A percentile compares a stretch with the other conserved stretches of the same genome.
Evolutionary conservation across 2,113 vertebrate genomes (phyloP).

Genomic region (Pteruthius melanotis): DNA sequence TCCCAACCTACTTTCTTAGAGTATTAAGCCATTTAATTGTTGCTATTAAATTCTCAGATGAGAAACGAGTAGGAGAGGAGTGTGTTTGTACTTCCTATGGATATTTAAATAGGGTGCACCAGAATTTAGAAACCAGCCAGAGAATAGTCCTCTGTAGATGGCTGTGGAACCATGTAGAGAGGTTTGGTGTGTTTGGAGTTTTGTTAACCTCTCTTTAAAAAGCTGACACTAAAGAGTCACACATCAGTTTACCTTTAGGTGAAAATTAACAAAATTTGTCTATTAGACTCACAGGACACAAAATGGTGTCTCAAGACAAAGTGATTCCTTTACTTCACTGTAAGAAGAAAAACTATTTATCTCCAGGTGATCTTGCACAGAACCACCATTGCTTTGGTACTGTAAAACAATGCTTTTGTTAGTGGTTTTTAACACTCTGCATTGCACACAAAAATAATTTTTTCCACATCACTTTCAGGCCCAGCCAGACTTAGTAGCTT

Average conservation of each 20-base stretch:
- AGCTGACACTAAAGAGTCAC: neutral
- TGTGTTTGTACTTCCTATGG: fast-evolving
- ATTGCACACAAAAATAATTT: neutral
- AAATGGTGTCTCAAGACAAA: neutral
- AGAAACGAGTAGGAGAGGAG: neutral
- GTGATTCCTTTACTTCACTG: neutral
- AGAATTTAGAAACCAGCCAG: neutral
- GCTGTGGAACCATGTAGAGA: neutral
- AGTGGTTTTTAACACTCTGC: neutral
- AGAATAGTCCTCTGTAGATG: neutral
- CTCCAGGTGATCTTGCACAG: neutral
- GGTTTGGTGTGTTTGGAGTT: neutral
- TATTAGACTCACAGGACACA: neutral
- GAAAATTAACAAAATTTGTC: neutral
- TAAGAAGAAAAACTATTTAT: neutral
- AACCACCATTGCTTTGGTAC: neutral
- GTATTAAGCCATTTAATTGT: neutral
- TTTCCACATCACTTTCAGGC: neutral
- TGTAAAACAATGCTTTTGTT: neutral
- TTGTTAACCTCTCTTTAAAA: neutral
- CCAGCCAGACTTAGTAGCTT: neutral
- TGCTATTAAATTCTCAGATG: neutral
- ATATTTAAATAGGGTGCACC: neutral
- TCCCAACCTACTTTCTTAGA: neutral
- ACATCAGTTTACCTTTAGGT: neutral